Conservation (phyloP, 1,140 invertebrate genomes). For the Samia ricini region DNA sequence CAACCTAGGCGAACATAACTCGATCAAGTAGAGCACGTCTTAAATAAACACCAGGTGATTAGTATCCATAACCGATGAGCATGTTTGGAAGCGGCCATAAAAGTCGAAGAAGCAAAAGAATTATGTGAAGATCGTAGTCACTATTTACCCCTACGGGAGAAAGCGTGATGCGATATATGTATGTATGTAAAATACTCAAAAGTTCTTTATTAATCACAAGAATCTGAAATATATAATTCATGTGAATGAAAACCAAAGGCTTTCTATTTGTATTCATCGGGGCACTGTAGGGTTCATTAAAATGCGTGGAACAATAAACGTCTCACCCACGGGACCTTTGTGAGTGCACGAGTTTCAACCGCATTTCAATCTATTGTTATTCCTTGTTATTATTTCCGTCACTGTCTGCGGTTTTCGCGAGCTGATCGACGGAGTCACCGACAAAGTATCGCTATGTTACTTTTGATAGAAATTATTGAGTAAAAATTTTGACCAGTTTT, state of each 20-base stretch:
- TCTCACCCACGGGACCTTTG: constrained; percentile 46
- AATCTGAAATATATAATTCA: not conserved
- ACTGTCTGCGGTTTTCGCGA: constrained; percentile 31
- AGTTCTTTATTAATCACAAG: too few relatives aligned
- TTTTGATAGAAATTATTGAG: not conserved
- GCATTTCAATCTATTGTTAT: constrained; percentile 60
- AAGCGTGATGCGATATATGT: too few relatives aligned
- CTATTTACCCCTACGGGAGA: too few relatives aligned
- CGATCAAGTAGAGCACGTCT: too few relatives aligned
- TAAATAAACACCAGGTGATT: too few relatives aligned
- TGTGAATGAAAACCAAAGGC: not conserved
- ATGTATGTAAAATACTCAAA: too few relatives aligned
- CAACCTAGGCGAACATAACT: too few relatives aligned
- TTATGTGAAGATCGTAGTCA: too few relatives aligned
- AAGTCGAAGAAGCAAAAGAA: too few relatives aligned
- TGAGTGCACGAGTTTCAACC: constrained; percentile 48
- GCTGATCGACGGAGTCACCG: too few relatives aligned
- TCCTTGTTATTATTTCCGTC: constrained; percentile 42
- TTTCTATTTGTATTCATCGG: constrained; percentile 60
- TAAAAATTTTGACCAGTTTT: not conserved
- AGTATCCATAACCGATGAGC: too few relatives aligned
- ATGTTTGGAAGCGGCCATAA: too few relatives aligned
- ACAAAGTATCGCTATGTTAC: not conserved
- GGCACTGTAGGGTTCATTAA: constrained; percentile 58
- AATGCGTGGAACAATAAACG: constrained; percentile 68